Conservation (phyloP, 2,888 invertebrate species). For the Dioctria rufipes region DNA sequence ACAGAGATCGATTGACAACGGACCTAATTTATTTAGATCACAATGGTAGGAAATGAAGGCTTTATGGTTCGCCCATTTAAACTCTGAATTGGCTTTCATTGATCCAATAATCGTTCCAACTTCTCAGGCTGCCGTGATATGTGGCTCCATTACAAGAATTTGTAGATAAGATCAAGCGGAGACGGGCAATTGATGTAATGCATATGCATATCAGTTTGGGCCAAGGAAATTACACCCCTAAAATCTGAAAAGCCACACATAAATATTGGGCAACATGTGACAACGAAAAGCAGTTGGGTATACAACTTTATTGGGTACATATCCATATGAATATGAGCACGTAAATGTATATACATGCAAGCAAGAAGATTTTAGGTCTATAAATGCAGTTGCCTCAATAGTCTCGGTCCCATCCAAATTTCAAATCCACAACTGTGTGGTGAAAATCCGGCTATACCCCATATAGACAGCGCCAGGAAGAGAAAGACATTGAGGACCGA, state of each 20-base stretch:
- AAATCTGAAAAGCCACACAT: conserved; percentile 41
- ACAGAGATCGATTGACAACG: conserved; percentile 25
- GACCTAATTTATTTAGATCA: conserved; percentile 32
- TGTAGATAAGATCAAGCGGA: conserved; percentile 43
- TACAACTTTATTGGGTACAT: conserved; percentile 26
- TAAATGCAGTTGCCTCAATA: conserved; percentile 29
- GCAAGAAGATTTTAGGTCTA: conserved; percentile 33
- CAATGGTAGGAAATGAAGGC: conserved; percentile 24
- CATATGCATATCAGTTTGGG: conserved; percentile 36
- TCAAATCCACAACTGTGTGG: conserved; percentile 5
- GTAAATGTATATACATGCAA: conserved; percentile 23
- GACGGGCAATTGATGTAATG: conserved; percentile 41
- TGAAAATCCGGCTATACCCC: background rate
- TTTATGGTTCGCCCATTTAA: conserved; percentile 33
- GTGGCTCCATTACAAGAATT: conserved; percentile 44
- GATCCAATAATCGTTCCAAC: conserved; percentile 39
- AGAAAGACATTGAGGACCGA: conserved; percentile 20
- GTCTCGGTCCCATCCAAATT: background rate
- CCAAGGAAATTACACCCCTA: conserved; percentile 22
- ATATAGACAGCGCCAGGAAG: background rate
- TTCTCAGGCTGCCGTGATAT: conserved; percentile 27
- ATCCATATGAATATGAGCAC: conserved; percentile 34
- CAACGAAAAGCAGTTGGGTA: conserved; percentile 38
- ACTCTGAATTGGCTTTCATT: conserved; percentile 30
- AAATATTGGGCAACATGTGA: conserved; percentile 47